Evolutionary conservation across 2,113 vertebrate species (phyloP), one percentile per base, ranked within the genome.

Genomic region (Cyprinodon variegatus): DNA sequence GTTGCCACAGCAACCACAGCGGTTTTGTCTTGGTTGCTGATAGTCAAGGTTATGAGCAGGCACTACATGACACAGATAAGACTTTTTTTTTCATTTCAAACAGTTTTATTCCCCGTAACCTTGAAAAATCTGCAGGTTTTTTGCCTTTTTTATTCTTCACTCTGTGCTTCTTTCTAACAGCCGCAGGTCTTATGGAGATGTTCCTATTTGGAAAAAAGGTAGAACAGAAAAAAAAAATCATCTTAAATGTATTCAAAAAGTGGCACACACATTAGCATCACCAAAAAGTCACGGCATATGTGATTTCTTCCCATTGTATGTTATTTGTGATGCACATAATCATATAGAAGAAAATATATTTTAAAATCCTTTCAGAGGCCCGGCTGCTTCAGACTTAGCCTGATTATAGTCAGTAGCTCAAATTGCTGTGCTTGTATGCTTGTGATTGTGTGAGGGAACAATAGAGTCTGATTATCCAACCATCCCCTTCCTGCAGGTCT

Each of bases 401-500:
- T 87, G 79, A 90, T 88, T 90, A 81, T 29, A 0, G 65, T 61
- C 5, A 3, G 81, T 17, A 62, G 71, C 43, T 29, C 57, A 68
- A 76, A 84, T 68, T 67, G 74, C 57, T 46, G 14, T 38, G n/a
- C 60, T 11, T 60, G 15, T 48, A 43, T 74, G 13, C 39, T 65
- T 80, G 53, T 70, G 15, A 20, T 8, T 41, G 40, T 68, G 60
- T 45, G 20, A 29, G 74, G 76, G 77, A 89, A 89, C 83, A 91
- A 91, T 85, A 68, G 71, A 22, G 60, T 74, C 77, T 91, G 90
- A 91, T 87, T 83, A 79, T 84, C 50, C 74, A 38, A 67, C 76
- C 66, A 66, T 75, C 72, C 73, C 59, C 62, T 73, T 71, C 76
- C 65, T 64, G 68, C 2, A 6, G 61, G 77, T 74, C 76, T 45